Percentiles rank a stretch among this genome's conserved stretches.
These are phyloP conservation scores for Lagenorhynchus albirostris DNA, from an alignment of 2,113 vertebrate genomes.

Conservation along the genomic window DNA sequence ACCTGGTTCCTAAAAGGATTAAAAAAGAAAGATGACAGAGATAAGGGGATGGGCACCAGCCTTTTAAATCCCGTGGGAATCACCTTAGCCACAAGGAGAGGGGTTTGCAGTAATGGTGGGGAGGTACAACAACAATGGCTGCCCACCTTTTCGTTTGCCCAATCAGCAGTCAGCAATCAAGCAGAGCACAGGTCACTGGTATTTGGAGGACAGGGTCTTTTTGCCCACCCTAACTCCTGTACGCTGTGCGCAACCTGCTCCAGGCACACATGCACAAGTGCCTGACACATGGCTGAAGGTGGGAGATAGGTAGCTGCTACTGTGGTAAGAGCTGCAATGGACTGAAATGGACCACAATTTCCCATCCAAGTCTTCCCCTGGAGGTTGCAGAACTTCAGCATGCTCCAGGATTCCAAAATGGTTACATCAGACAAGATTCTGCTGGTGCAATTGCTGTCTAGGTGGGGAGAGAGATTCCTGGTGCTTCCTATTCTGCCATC, in stretches of 20 bases:
- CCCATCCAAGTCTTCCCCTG: not conserved
- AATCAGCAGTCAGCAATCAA: not conserved
- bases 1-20: not conserved
- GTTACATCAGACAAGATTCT: not conserved
- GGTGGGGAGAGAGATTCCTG: not conserved
- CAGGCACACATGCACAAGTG: not conserved
- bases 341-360: not conserved
- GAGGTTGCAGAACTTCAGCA: not conserved
- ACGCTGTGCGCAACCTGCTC: not conserved
- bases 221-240: not conserved
- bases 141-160: not conserved
- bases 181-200: not conserved
- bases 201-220: not conserved
- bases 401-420: not conserved
- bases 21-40: not conserved
- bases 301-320: not conserved
- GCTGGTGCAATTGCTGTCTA: not conserved
- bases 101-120: not conserved
- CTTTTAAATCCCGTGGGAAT: not conserved
- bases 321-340: not conserved
- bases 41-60: not conserved
- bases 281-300: not conserved
- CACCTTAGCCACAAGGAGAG: not conserved
- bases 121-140: not conserved
- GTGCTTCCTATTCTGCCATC: not conserved